Base-by-base conservation (phyloP, 1,140 invertebrate species). In the Bombus ignitus region DNA sequence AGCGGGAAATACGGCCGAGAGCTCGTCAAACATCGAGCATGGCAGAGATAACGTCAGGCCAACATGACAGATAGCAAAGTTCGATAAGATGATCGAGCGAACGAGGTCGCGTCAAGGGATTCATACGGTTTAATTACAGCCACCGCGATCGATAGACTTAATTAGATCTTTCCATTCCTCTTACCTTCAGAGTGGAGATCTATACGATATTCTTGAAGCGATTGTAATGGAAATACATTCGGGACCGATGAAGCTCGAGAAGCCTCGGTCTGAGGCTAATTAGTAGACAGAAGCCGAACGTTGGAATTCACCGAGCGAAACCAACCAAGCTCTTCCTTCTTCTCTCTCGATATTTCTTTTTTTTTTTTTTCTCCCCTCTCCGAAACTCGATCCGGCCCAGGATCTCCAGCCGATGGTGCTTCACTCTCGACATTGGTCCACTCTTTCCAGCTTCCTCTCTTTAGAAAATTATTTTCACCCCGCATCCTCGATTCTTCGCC, bases 91-190 rank as follows among this genome's bases (percentile, higher is more conserved):
- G 68, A 88, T 72, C 68, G 73, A 85, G 62, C 35, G 68, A 47
- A 66, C 28, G 59, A 81, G 66, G 39, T 85, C 71, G 39, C 82
- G 62, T 18, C 53, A 12, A 39, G 81, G 72, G 82, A 85, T 66
- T 89, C 86, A 62, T 87, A 82, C 62, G 62, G 59, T 89, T 90
- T 89, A 89, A 90, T 88, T 79, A 68, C 59, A 62, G n/a, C 22
- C 74, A 74, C 82, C 74, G 15, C 70, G 74, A 83, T 76, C 79
- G 79, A 90, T 85, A 66, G 81, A 72, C 39, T 87, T 89, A 89
- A 90, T 90, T 89, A 83, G 75, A 57, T 87, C 77, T 82, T 77
- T 77, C 73, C 76, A 74, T 85, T 85, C 77, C 77, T 57, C 25
- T 18, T 47, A 37, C 39, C 59, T 74, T 80, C 68, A 0, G n/a